Conservation (phyloP, 2,888 invertebrate species). For the Myopa testacea region DNA sequence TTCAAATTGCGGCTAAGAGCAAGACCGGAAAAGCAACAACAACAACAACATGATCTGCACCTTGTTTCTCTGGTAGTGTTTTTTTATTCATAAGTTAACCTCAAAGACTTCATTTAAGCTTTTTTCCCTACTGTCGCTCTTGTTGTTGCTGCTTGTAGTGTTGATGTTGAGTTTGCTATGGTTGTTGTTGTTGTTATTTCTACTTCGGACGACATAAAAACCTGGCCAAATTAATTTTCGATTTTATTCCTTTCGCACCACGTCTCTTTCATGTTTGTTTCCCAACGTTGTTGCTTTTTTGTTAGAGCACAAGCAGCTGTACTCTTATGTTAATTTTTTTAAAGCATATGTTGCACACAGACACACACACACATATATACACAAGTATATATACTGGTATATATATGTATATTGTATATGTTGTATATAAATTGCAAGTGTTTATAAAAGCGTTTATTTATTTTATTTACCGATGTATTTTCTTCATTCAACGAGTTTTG, state of each 20-base stretch:
- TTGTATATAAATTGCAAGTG: neutral
- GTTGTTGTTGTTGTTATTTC: slow-evolving; percentile 47
- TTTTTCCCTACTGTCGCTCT: slow-evolving; percentile 32
- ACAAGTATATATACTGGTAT: neutral
- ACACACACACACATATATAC: neutral
- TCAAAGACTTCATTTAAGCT: slow-evolving; percentile 21
- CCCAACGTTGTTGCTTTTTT: neutral
- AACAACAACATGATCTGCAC: neutral
- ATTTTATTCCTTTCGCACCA: slow-evolving; percentile 22
- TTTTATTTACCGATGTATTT: neutral
- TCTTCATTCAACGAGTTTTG: neutral
- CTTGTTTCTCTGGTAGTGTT: slow-evolving; percentile 14
- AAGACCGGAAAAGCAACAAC: slow-evolving; percentile 14
- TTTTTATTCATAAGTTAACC: slow-evolving; percentile 19
- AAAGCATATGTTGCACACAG: neutral
- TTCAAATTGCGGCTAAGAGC: neutral
- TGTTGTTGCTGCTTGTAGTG: slow-evolving; percentile 34
- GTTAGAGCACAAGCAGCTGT: slow-evolving; percentile 9
- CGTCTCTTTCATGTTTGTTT: neutral
- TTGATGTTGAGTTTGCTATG: slow-evolving; percentile 46
- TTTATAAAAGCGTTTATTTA: neutral
- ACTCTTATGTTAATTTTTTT: slow-evolving; percentile 9
- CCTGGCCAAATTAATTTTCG: slow-evolving; percentile 24
- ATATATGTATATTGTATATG: neutral
- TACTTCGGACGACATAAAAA: slow-evolving; percentile 44